phyloP scores from a whole-genome alignment of 1,140 invertebrate species.

The Nasonia longicornis region DNA sequence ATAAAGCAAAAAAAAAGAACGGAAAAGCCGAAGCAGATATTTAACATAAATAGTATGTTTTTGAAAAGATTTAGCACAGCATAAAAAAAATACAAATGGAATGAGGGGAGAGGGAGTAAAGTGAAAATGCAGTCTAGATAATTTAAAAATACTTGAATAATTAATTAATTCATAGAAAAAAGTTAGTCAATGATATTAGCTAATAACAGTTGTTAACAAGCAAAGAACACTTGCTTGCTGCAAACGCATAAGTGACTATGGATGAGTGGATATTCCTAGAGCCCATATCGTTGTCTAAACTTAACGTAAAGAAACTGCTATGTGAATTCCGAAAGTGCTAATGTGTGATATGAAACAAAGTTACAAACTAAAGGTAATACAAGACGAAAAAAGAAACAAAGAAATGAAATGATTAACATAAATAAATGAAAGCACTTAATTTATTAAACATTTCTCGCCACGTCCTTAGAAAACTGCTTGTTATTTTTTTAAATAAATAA shows the following conservation, averaged over 20 bases:
- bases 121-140: slow-evolving; percentile 51
- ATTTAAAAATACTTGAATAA: slow-evolving; percentile 49
- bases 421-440: slow-evolving; percentile 51
- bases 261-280: slow-evolving; percentile 44
- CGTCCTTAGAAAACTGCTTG: slow-evolving; percentile 40
- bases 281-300: slow-evolving; percentile 45
- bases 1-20: slow-evolving; percentile 40
- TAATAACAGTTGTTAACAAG: slow-evolving; percentile 57
- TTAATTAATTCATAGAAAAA: slow-evolving; percentile 52
- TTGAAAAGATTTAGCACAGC: slow-evolving; percentile 47
- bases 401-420: slow-evolving; percentile 33
- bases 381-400: slow-evolving; percentile 23
- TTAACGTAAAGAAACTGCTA: slow-evolving; percentile 47
- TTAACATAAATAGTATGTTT: slow-evolving; percentile 49
- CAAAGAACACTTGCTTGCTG: slow-evolving; percentile 55
- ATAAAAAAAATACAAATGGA: slow-evolving; percentile 45
- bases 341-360: slow-evolving; percentile 51
- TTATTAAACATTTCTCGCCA: slow-evolving; percentile 47
- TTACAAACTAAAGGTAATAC: slow-evolving; percentile 43
- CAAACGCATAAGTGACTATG: slow-evolving; percentile 55
- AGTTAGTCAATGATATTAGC: slow-evolving; percentile 59
- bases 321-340: slow-evolving; percentile 57
- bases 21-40: slow-evolving; percentile 42
- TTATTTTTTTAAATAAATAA: slow-evolving; percentile 47
- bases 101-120: slow-evolving; percentile 40